Percentiles rank a stretch among this genome's conserved stretches.
Evolutionary conservation across 92 coral and sea anemone species (phyloP).

Genomic region (Heteractis magnifica): DNA sequence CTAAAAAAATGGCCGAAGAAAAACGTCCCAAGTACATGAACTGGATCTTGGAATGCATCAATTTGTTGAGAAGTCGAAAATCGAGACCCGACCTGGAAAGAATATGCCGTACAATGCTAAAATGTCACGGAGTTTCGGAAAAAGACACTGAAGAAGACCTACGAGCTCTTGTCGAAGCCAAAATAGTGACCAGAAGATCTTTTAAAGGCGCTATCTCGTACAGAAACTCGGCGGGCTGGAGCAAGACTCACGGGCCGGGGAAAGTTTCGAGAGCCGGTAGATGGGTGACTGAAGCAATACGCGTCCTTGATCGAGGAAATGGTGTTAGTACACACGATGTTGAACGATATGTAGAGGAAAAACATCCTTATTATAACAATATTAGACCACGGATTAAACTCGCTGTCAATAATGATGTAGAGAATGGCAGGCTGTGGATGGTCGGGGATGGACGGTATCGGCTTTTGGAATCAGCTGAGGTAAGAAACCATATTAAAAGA

Average conservation of each 20-base stretch:
- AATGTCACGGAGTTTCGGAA: slow-evolving; percentile 95
- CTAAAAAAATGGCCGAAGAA: slow-evolving; percentile 66
- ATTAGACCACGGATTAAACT: slow-evolving; percentile 87
- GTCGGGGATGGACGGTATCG: slow-evolving; percentile 91
- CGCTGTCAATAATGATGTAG: slow-evolving; percentile 85
- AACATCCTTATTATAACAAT: slow-evolving; percentile 93
- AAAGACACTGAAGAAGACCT: slow-evolving; percentile 91
- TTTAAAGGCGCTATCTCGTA: slow-evolving; percentile 98
- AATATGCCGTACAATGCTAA: slow-evolving; percentile 96
- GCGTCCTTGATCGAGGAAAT: slow-evolving; percentile 90
- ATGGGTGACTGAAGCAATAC: slow-evolving; percentile 97
- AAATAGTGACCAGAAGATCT: slow-evolving; percentile 90
- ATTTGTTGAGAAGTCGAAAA: slow-evolving; percentile 96
- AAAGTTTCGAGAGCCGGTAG: slow-evolving; percentile 89
- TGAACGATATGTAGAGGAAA: slow-evolving; percentile 82
- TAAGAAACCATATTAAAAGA: background rate
- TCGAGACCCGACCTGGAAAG: slow-evolving; percentile 99
- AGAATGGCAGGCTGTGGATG: slow-evolving; percentile 90
- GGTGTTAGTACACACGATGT: slow-evolving; percentile 88
- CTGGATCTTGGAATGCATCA: slow-evolving; percentile 99
- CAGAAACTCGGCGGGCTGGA: slow-evolving; percentile 92
- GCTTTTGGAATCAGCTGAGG: slow-evolving; percentile 89
- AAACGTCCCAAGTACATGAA: slow-evolving; percentile 95
- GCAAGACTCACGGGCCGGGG: slow-evolving; percentile 74
- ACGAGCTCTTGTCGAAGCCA: slow-evolving; percentile 84